A percentile compares a stretch with the other conserved stretches of the same genome.
These are phyloP conservation scores for Gisinianus flammeolus DNA, from an alignment of 2,888 invertebrate species.

Conservation along the genomic window DNA sequence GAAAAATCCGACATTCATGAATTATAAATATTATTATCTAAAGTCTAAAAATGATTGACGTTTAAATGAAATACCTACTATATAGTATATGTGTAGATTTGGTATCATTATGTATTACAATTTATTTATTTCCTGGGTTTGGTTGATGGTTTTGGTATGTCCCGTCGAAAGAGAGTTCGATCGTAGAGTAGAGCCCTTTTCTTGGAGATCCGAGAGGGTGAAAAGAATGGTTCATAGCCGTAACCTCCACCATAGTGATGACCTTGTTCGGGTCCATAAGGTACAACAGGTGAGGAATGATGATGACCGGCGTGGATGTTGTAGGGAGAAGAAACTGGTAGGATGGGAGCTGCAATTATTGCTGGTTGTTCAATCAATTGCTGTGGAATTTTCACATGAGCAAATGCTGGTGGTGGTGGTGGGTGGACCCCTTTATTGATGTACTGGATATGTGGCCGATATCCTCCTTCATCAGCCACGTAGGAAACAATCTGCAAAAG, in stretches of 20 bases:
- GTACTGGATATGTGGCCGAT: slow-evolving; percentile 56
- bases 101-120: background rate
- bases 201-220: slow-evolving; percentile 45
- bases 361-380: slow-evolving; percentile 24
- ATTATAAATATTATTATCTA: no score
- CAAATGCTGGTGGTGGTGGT: slow-evolving; percentile 56
- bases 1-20: no score
- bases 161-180: slow-evolving; percentile 54
- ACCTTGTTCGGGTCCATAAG: slow-evolving; percentile 46
- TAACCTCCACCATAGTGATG: slow-evolving; percentile 40
- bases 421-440: slow-evolving; percentile 56
- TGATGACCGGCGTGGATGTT: slow-evolving; percentile 36
- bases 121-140: background rate
- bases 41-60: no score
- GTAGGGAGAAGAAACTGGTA: slow-evolving; percentile 42
- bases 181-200: slow-evolving; percentile 54
- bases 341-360: slow-evolving; percentile 26
- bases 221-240: slow-evolving; percentile 29
- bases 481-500: slow-evolving; percentile 55
- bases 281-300: slow-evolving; percentile 35
- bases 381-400: slow-evolving; percentile 52
- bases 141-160: slow-evolving; percentile 36
- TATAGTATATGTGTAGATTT: no score
- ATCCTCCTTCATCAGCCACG: slow-evolving; percentile 56
- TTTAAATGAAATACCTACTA: no score